Percentiles rank a stretch among this genome's conserved stretches.
Conservation (phyloP, 1,140 invertebrate species). For the Acyrthosiphon pisum region DNA sequence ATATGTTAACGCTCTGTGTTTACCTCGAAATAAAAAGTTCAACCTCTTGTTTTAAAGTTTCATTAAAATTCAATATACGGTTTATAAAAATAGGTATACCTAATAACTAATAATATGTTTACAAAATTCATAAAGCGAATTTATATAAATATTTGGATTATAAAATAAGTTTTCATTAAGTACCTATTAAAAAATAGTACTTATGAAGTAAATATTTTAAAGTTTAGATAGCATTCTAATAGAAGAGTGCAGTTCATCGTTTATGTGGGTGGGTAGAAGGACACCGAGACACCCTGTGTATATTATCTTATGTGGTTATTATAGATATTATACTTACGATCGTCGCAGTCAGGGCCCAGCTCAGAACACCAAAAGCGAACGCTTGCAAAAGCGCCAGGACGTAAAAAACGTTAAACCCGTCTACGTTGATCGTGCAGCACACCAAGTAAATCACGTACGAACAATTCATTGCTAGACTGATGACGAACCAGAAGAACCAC, state of each 20-base stretch:
- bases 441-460: conserved; percentile 87
- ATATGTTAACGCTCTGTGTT: background rate
- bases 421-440: conserved; percentile 83
- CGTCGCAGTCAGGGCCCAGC: conserved; percentile 86
- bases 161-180: background rate
- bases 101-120: too few relatives aligned
- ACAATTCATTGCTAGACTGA: conserved; percentile 85
- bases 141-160: background rate
- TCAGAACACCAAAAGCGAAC: conserved; percentile 80
- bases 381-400: conserved; percentile 82
- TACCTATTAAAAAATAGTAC: background rate
- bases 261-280: background rate
- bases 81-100: background rate
- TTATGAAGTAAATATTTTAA: background rate
- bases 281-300: background rate
- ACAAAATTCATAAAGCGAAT: background rate
- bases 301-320: background rate
- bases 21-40: background rate
- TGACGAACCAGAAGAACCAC: conserved; percentile 90
- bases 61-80: background rate
- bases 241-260: background rate
- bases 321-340: conserved; percentile 71
- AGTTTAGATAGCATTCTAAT: background rate
- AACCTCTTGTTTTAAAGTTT: too few relatives aligned
- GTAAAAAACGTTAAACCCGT: conserved; percentile 84